Base-by-base conservation (phyloP, 2,888 invertebrate genomes). In the Eupithecia subumbrata region DNA sequence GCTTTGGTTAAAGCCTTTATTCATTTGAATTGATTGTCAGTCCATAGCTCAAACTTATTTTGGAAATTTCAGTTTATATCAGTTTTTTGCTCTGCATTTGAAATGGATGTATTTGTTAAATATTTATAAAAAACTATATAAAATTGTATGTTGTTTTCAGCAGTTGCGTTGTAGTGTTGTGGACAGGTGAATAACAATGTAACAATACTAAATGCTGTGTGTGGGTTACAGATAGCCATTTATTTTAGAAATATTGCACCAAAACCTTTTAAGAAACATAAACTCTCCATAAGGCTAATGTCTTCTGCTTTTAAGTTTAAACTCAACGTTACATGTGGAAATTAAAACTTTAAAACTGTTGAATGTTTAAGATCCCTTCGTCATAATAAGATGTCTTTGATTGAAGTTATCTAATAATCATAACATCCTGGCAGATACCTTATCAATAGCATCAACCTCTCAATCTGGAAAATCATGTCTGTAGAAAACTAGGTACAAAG, bases 81-180 rank as follows among this genome's bases (percentile, higher is more conserved):
- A 22, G 22, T 11, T 4, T n/a, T 56, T 60, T 25, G 3, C 60
- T 60, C 14, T 60, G 60, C 25, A 5, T 60, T 60, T 25, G 25
- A 60, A 60, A 60, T 60, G 5, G 5, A 12, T 5, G n/a, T 37
- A 69, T 22, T 52, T 69, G 37, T 70, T 37, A 56, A 40, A 56
- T 22, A 56, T 45, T 22, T 73, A 69, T 22, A 63, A 7, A 63
- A 80, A 78, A 83, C 78, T 82, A 84, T 82, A 80, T 83, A 77
- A 80, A 80, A 84, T 87, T 73, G 63, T 72, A 67, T 93, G 92
- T 84, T 92, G 75, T 92, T 93, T 94, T 92, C 94, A 94, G 94
- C 91, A 85, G 84, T 90, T 90, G 89, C 91, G 80, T 89, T 87
- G 75, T 80, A 89, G 86, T 87, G 89, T 90, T 89, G 87, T 88